Conservation (phyloP, 2,888 invertebrate genomes). For the Anoplius nigerrimus region DNA sequence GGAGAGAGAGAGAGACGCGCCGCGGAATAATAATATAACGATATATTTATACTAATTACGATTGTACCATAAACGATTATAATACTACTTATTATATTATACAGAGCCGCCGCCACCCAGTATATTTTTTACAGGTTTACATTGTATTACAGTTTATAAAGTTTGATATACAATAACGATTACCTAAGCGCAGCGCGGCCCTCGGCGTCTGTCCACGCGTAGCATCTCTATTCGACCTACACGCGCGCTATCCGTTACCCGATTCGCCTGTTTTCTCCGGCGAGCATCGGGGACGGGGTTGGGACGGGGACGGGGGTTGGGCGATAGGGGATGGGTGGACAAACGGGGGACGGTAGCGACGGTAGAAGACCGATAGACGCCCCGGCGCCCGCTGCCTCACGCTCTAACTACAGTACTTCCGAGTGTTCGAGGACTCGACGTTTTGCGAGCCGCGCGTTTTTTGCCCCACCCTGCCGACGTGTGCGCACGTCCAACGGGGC, state of each 20-base stretch:
- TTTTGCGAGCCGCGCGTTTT: neutral
- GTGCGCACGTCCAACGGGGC: neutral
- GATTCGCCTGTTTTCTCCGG: slow-evolving; percentile 21
- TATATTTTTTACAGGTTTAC: slow-evolving; percentile 76
- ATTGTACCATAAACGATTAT: slow-evolving; percentile 72
- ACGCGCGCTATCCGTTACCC: neutral
- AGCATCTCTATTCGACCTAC: slow-evolving; percentile 35
- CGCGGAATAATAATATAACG: slow-evolving; percentile 70
- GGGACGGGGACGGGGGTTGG: too few species aligned
- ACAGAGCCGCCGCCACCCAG: slow-evolving; percentile 75
- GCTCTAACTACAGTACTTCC: slow-evolving; percentile 59
- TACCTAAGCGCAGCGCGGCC: slow-evolving; percentile 62
- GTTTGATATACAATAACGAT: slow-evolving; percentile 74
- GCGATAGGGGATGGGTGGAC: neutral
- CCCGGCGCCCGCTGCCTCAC: slow-evolving; percentile 48
- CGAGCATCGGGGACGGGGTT: slow-evolving; percentile 4
- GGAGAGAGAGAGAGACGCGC: slow-evolving; percentile 38
- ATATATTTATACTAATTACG: slow-evolving; percentile 74
- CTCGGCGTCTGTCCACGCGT: slow-evolving; percentile 42
- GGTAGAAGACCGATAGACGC: slow-evolving; percentile 32
- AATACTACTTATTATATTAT: slow-evolving; percentile 74
- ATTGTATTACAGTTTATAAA: slow-evolving; percentile 76
- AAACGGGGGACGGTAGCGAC: slow-evolving; percentile 37
- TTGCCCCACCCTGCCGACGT: neutral
- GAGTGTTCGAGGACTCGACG: slow-evolving; percentile 54